Base-by-base conservation (phyloP, 2,797 vertebrate species). In the Neopelma chrysocephalum region DNA sequence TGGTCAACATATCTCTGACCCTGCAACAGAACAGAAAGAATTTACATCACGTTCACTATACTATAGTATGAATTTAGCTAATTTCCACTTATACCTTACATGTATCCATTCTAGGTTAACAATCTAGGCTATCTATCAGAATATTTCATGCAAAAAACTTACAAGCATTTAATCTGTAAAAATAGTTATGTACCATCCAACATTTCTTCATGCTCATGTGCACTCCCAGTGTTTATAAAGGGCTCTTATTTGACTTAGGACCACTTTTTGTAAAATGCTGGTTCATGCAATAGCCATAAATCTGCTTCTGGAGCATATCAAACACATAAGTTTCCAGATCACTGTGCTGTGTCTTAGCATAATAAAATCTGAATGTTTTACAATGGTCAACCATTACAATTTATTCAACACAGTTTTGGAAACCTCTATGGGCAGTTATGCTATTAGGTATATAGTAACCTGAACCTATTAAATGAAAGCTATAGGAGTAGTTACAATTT, bases 1-100 rank as follows among this genome's bases (percentile, higher is more conserved):
- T 98, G 2, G 99, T 98, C 96, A 99, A 97, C 96, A 98, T 98
- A 97, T 99, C 99, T 97, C 99, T 98, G 94, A 98, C 98, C 99
- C 99, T 99, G 98, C 54, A 90, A 93, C 11, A 71, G 43, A 93
- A 95, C 18, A 87, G 85, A 90, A 95, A 64, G 10, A 92, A 31
- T 53, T 82, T 61, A 56, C 22, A 92, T n/a, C 25, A 57, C 10
- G 53, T 69, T 94, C 17, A 32, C 96, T 84, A 92, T 7, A 66
- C 27, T 32, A 42, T 1, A 92, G 29, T 18, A 66, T 50, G 42
- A 93, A 88, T 32, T 89, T 47, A 70, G 70, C 21, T 90, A 10
- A 57, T 87, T 95, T 94, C 72, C 82, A 65, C 36, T 73, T 94
- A 69, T 22, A 27, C 48, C 10, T 86, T 73, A 93, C 17, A 40